Conservation (phyloP, 2,797 vertebrate genomes). For the Propithecus deckenii region DNA sequence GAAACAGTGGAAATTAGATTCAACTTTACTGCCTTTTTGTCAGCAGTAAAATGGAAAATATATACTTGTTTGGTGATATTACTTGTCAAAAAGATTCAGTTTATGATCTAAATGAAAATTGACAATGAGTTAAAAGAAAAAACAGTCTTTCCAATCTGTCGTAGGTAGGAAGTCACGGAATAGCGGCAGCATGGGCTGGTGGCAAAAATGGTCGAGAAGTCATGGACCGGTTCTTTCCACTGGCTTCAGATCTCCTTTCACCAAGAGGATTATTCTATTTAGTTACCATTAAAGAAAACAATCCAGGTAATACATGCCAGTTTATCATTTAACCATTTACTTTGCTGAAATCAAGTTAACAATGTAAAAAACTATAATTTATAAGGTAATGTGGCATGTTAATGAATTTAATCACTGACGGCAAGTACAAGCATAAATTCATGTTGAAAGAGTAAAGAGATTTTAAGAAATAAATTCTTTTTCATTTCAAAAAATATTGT, state of each 20-base stretch:
- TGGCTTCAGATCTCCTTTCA: constrained; percentile 90
- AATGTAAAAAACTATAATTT: background rate
- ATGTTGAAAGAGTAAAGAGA: background rate
- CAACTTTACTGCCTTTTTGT: background rate
- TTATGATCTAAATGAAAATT: background rate
- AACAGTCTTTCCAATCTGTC: background rate
- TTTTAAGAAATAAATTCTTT: background rate
- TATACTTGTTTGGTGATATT: background rate
- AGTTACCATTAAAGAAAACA: constrained; percentile 92
- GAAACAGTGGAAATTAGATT: background rate
- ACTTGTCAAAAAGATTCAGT: background rate
- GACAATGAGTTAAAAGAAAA: background rate
- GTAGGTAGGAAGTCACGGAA: constrained; percentile 91
- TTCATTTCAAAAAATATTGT: background rate
- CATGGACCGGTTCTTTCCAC: constrained; percentile 93
- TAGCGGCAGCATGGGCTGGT: constrained; percentile 95
- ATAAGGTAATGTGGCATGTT: background rate
- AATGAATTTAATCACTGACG: background rate
- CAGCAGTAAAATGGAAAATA: background rate
- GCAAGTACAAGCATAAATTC: background rate
- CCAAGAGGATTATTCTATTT: constrained; percentile 93
- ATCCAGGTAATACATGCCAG: constrained; percentile 89
- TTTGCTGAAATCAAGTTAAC: background rate
- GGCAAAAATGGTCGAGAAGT: constrained; percentile 93
- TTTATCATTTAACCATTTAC: background rate